Evolutionary conservation across 2,888 invertebrate species (phyloP), one percentile per base, ranked within the genome.

Genomic region (Sarcophaga carnaria): DNA sequence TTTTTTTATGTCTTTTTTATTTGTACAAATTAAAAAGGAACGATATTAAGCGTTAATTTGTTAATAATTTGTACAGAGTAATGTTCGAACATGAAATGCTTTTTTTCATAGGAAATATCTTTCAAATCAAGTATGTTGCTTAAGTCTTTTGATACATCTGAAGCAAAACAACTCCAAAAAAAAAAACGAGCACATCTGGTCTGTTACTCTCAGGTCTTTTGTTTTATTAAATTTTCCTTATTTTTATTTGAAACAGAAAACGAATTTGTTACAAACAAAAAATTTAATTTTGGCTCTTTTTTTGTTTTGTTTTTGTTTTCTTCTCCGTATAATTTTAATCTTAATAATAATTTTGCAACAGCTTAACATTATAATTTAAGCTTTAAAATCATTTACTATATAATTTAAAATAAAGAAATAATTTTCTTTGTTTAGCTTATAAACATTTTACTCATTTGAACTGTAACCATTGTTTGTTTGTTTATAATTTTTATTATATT

Each of bases 401-500:
- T 84, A 84, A 83, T 83, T 83, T 54, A 12, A 54, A 14, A 54
- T 54, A 54, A 54, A 54, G 17, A 14, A 54, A 14, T 80, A 80
- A 84, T 80, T 84, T 84, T 17, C 64, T 60, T 75, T 80, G 80
- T 80, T 80, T 76, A 79, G 37, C 0, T 74, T 80, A 62, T 83
- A 76, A 82, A 86, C 76, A 86, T 83, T 76, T 75, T 69, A 71
- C 62, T 85, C 62, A 85, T 85, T 77, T 85, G 79, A 81, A 84
- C 70, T 71, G 66, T 37, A 80, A 62, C 64, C 80, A 84, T 70
- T 80, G 66, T 80, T 72, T 83, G 70, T 71, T 77, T 84, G 37
- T 37, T 37, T 37, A 37, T 71, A 49, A 54, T 66, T 63, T 76
- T 27, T 20, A 67, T 67, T 37, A 37, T 5, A 37, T 37, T 37